Conservation (phyloP, 1,140 invertebrate species). For the Bombus huntii region DNA sequence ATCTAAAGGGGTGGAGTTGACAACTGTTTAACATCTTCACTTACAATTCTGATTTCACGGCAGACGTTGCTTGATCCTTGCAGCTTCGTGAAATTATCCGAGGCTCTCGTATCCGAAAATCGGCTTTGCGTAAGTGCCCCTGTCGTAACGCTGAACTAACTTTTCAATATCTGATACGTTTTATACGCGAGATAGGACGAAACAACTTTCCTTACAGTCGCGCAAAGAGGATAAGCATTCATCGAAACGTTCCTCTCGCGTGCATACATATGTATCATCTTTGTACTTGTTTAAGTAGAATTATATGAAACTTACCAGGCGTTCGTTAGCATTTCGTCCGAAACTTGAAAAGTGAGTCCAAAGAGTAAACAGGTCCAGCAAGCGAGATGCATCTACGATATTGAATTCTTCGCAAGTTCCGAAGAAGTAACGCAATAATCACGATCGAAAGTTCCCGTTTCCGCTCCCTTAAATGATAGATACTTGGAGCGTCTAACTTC, state of each 20-base stretch:
- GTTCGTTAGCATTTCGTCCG: slow-evolving; percentile 3
- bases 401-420: neutral
- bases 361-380: neutral
- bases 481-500: neutral
- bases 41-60: slow-evolving; percentile 63
- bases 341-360: neutral
- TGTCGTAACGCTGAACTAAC: slow-evolving; percentile 11
- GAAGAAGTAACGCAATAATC: slow-evolving; percentile 24
- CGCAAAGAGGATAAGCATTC: slow-evolving; percentile 17
- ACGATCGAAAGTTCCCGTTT: neutral
- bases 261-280: neutral
- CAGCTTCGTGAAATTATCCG: slow-evolving; percentile 32
- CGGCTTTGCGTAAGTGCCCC: slow-evolving; percentile 32
- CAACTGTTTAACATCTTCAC: slow-evolving; percentile 78
- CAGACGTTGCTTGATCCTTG: slow-evolving; percentile 39
- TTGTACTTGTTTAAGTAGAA: neutral
- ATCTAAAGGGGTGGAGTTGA: slow-evolving; percentile 75
- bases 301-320: neutral
- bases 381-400: neutral
- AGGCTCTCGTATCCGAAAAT: slow-evolving; percentile 24
- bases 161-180: slow-evolving; percentile 40
- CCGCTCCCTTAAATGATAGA: too few species aligned
- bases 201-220: neutral
- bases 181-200: neutral
- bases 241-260: neutral